These are phyloP conservation scores for Dipodomys stephensi DNA, from an alignment of 2,113 vertebrate genomes.

Conservation along the genomic window DNA sequence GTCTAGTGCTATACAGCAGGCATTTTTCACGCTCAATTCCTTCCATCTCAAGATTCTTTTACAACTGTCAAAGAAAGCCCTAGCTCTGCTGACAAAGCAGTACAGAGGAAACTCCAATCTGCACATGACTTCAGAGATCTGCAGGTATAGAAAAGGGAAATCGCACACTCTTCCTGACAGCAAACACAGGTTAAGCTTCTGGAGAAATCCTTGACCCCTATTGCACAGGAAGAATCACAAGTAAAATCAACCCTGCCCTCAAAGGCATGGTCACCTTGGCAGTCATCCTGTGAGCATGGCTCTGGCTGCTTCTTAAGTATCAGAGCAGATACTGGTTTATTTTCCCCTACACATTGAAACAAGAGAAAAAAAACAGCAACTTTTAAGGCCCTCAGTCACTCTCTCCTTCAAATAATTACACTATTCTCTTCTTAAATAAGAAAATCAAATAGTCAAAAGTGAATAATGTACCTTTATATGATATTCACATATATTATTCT, in stretches of 20 bases:
- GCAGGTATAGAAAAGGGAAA: slow-evolving; percentile 80
- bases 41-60: slow-evolving; percentile 81
- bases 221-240: slow-evolving; percentile 81
- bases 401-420: slow-evolving; percentile 76
- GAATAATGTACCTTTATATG: slow-evolving; percentile 79
- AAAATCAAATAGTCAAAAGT: slow-evolving; percentile 78
- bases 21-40: slow-evolving; percentile 87
- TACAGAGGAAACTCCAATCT: slow-evolving; percentile 80
- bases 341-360: slow-evolving; percentile 63
- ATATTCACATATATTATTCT: slow-evolving; percentile 78
- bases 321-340: slow-evolving; percentile 71
- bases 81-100: slow-evolving; percentile 83
- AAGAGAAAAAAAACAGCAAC: slow-evolving; percentile 45
- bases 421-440: slow-evolving; percentile 66
- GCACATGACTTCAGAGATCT: slow-evolving; percentile 76
- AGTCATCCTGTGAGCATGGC: slow-evolving; percentile 47
- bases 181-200: slow-evolving; percentile 71
- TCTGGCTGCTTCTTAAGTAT: slow-evolving; percentile 74
- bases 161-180: slow-evolving; percentile 85
- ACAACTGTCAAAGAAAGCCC: slow-evolving; percentile 84
- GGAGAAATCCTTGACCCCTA: slow-evolving; percentile 79
- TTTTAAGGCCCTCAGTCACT: slow-evolving; percentile 50
- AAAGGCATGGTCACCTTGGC: slow-evolving; percentile 69
- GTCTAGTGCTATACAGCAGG: slow-evolving; percentile 78
- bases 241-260: slow-evolving; percentile 81